Percentiles rank a stretch among this genome's conserved stretches.
Conservation (phyloP, 2,888 invertebrate species). For the Noctuana brunneofusca region DNA sequence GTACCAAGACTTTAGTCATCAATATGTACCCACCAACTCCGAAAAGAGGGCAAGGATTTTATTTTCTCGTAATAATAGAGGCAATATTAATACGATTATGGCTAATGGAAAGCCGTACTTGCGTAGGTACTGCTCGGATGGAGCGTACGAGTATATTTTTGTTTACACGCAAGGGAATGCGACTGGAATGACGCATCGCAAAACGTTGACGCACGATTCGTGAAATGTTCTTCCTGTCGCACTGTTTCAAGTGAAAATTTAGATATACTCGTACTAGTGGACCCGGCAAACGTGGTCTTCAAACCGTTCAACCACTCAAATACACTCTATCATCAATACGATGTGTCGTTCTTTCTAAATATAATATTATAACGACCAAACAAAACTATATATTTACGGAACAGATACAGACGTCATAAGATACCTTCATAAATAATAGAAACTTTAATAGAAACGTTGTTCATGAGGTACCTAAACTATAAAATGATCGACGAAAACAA, state of each 20-base stretch:
- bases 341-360: too few species aligned
- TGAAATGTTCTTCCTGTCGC: conserved; percentile 45
- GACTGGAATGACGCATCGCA: conserved; percentile 56
- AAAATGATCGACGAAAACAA: too few species aligned
- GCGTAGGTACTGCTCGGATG: conserved; percentile 4
- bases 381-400: too few species aligned
- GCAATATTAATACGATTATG: conserved; percentile 1
- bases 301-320: too few species aligned
- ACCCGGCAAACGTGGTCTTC: not conserved
- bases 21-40: not conserved
- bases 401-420: too few species aligned
- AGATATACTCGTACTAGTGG: conserved; percentile 23
- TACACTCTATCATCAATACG: too few species aligned
- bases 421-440: too few species aligned
- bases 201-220: conserved; percentile 56
- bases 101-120: not conserved
- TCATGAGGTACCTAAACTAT: too few species aligned
- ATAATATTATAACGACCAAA: too few species aligned
- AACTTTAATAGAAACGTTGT: too few species aligned
- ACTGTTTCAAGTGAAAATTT: conserved; percentile 34
- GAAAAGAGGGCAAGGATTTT: not conserved
- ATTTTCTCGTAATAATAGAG: not conserved
- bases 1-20: too few species aligned
- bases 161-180: conserved; percentile 58
- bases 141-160: conserved; percentile 53